A percentile compares a stretch with the other conserved stretches of the same genome.
Evolutionary conservation across 2,888 invertebrate genomes (phyloP).

Genomic region (Herminia tarsipennalis): DNA sequence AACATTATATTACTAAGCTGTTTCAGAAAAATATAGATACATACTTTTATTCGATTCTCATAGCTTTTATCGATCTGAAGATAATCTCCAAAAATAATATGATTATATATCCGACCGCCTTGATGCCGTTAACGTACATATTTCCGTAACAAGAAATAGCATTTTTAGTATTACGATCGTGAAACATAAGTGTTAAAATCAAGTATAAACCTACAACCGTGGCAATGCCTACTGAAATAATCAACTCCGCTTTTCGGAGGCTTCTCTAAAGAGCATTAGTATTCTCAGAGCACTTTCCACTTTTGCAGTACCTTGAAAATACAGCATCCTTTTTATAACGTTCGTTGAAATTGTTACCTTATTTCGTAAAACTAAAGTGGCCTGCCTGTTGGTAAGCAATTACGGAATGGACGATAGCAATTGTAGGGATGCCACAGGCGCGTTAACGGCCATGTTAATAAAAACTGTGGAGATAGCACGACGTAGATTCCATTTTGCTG

Average conservation of each 20-base stretch:
- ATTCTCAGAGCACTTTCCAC: constrained; percentile 18
- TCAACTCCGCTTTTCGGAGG: constrained; percentile 6
- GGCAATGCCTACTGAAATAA: constrained; percentile 15
- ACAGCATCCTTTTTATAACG: constrained; percentile 19
- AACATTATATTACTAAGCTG: too few relatives aligned
- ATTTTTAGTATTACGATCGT: constrained; percentile 7
- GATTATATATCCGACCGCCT: neutral
- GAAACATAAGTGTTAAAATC: constrained; percentile 11
- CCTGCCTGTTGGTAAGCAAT: too few relatives aligned
- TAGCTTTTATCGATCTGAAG: neutral
- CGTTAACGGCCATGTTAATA: too few relatives aligned
- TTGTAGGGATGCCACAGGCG: too few relatives aligned
- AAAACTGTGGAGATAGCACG: too few relatives aligned
- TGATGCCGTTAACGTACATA: neutral
- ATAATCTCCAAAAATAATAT: constrained; percentile 2
- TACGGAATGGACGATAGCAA: too few relatives aligned
- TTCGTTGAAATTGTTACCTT: constrained; percentile 29
- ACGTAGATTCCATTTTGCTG: too few relatives aligned
- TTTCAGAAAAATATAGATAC: too few relatives aligned
- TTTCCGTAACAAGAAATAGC: constrained; percentile 8
- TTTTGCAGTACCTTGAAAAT: constrained; percentile 12
- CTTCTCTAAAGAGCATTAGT: constrained; percentile 22
- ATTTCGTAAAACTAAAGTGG: neutral
- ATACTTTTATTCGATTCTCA: too few relatives aligned
- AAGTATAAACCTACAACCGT: constrained; percentile 6